Evolutionary conservation across 2,888 invertebrate genomes (phyloP).

Genomic region (Dione vanillae): DNA sequence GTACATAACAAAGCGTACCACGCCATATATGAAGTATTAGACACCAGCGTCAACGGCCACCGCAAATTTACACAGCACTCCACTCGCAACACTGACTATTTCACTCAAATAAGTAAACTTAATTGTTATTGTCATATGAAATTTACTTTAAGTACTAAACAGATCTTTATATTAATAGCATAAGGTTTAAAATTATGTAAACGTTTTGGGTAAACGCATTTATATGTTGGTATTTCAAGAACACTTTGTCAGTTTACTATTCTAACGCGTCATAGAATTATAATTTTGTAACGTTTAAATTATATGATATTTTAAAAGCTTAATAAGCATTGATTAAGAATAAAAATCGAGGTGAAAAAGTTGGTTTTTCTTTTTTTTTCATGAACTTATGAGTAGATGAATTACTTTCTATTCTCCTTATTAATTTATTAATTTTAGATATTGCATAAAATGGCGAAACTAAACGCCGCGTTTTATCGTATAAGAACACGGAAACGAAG

Average conservation of each 20-base stretch:
- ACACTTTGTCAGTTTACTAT: slow-evolving; percentile 61
- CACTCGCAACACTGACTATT: slow-evolving; percentile 75
- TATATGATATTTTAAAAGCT: slow-evolving; percentile 53
- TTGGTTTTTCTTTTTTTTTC: too few relatives aligned
- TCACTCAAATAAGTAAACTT: slow-evolving; percentile 61
- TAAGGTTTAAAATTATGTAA: slow-evolving; percentile 48
- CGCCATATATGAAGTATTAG: slow-evolving; percentile 58
- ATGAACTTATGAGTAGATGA: too few relatives aligned
- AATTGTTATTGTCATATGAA: slow-evolving; percentile 29
- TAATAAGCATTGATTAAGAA: not conserved
- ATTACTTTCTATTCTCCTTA: too few relatives aligned
- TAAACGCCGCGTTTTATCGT: too few relatives aligned
- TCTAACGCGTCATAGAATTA: slow-evolving; percentile 62
- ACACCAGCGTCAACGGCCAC: slow-evolving; percentile 70
- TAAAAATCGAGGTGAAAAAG: too few relatives aligned
- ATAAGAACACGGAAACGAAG: too few relatives aligned
- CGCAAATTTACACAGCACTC: slow-evolving; percentile 81
- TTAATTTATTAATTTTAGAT: not conserved
- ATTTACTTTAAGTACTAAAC: not conserved
- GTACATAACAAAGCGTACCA: slow-evolving; percentile 59
- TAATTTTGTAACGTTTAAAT: slow-evolving; percentile 63
- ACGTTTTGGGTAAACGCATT: slow-evolving; percentile 41
- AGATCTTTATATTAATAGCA: slow-evolving; percentile 41
- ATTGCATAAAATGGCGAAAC: not conserved
- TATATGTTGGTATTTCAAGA: slow-evolving; percentile 58